These are phyloP conservation scores for Pasiphila rectangulata DNA, from an alignment of 2,888 invertebrate genomes.

Conservation along the genomic window DNA sequence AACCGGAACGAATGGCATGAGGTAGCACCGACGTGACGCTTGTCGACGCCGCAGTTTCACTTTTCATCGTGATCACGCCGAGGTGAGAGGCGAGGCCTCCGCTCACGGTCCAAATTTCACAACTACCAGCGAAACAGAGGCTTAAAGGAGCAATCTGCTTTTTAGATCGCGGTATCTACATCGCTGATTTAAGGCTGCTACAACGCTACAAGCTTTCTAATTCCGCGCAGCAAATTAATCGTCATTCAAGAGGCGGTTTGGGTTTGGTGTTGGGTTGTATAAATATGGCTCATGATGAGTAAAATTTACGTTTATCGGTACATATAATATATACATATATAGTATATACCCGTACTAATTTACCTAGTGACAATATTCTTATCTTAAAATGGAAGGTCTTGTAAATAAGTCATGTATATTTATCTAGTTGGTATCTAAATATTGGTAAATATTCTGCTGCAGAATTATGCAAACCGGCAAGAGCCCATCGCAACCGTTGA, in stretches of 20 bases:
- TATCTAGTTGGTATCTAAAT: background rate
- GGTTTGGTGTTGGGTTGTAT: background rate
- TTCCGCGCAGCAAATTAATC: conserved; percentile 28
- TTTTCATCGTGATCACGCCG: conserved; percentile 70
- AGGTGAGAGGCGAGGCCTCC: conserved; percentile 75
- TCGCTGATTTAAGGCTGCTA: conserved; percentile 21
- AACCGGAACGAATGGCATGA: conserved; percentile 72
- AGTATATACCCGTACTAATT: no score
- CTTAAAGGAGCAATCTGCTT: conserved; percentile 49
- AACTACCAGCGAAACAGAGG: conserved; percentile 62
- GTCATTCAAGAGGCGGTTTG: conserved; percentile 3
- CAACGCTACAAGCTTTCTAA: conserved; percentile 33
- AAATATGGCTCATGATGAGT: background rate
- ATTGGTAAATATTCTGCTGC: background rate
- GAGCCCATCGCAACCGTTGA: background rate
- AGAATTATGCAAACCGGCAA: conserved; percentile 4
- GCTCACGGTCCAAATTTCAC: conserved; percentile 73
- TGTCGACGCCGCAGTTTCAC: conserved; percentile 72
- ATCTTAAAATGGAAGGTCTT: conserved; percentile 14
- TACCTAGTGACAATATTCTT: conserved; percentile 16
- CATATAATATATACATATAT: no score
- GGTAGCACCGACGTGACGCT: conserved; percentile 66
- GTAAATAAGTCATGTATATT: background rate
- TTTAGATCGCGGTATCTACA: conserved; percentile 39
- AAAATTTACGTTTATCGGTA: conserved; percentile 5